phyloP scores from a whole-genome alignment of 2,888 invertebrate genomes.

The Anoplius nigerrimus region DNA sequence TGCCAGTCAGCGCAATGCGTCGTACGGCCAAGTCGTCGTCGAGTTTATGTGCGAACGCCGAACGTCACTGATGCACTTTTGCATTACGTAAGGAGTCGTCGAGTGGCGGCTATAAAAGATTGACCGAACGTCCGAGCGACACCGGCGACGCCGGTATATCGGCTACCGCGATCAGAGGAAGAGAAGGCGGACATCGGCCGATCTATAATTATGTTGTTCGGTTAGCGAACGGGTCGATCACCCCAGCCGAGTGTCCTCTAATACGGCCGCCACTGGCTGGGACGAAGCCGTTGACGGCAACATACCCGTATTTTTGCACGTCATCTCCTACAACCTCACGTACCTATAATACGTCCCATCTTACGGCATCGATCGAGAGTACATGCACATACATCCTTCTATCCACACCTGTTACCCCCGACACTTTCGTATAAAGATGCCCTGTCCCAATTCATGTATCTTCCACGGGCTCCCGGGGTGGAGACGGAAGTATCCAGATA shows the following conservation, averaged over 20 bases:
- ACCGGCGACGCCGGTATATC: background rate
- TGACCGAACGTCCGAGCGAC: too few species aligned
- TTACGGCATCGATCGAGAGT: constrained; percentile 4
- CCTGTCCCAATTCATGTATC: background rate
- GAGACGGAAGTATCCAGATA: too few species aligned
- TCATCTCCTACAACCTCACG: constrained; percentile 5
- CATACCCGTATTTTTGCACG: constrained; percentile 6
- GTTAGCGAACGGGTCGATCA: background rate
- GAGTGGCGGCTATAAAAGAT: too few species aligned
- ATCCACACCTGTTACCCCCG: background rate
- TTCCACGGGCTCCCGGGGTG: too few species aligned
- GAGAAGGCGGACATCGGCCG: background rate
- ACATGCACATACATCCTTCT: background rate
- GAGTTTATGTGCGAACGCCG: too few species aligned
- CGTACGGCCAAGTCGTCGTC: too few species aligned
- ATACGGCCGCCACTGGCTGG: background rate
- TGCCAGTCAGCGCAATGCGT: too few species aligned
- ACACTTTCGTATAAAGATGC: background rate
- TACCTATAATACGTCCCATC: background rate
- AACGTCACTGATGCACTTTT: too few species aligned
- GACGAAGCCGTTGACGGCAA: background rate
- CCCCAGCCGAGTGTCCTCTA: background rate
- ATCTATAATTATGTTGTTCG: background rate
- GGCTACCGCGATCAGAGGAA: background rate
- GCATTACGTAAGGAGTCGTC: too few species aligned